Evolutionary conservation across 1,140 invertebrate species (phyloP).

Genomic region (Aporrectodea caliginosa): DNA sequence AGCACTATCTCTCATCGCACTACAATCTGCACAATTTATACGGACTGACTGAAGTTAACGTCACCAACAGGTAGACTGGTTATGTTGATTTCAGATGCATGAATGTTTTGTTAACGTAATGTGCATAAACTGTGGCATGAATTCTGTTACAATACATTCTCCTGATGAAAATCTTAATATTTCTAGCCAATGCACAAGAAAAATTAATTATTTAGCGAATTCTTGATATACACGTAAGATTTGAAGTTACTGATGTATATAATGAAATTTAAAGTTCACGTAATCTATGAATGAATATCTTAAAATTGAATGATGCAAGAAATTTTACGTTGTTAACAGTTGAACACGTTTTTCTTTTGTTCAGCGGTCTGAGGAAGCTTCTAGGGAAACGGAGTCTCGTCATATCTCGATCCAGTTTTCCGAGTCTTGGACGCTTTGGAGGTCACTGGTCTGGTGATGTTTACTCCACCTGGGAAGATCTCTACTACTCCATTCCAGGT

Average conservation of each 20-base stretch:
- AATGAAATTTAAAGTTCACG: too few relatives aligned
- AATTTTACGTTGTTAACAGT: not conserved
- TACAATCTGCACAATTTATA: slow-evolving; percentile 73
- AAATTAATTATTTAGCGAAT: too few relatives aligned
- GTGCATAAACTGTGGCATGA: too few relatives aligned
- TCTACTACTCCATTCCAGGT: slow-evolving; percentile 52
- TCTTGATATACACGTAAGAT: too few relatives aligned
- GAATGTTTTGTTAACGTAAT: too few relatives aligned
- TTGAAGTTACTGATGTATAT: too few relatives aligned
- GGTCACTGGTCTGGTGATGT: slow-evolving; percentile 82
- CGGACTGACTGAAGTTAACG: slow-evolving; percentile 65
- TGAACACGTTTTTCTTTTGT: slow-evolving; percentile 33
- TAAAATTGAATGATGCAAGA: not conserved
- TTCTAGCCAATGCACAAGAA: too few relatives aligned
- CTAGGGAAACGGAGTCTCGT: slow-evolving; percentile 65
- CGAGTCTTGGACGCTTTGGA: slow-evolving; percentile 73
- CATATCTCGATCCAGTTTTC: slow-evolving; percentile 76
- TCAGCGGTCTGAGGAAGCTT: slow-evolving; percentile 65
- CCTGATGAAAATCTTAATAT: too few relatives aligned
- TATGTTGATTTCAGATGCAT: too few relatives aligned
- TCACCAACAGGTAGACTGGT: slow-evolving; percentile 72
- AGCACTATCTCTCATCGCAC: slow-evolving; percentile 60
- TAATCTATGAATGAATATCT: too few relatives aligned
- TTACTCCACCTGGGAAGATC: slow-evolving; percentile 45
- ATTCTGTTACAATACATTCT: too few relatives aligned